Evolutionary conservation across 1,140 invertebrate genomes (phyloP).

Genomic region (Orchesella cincta): DNA sequence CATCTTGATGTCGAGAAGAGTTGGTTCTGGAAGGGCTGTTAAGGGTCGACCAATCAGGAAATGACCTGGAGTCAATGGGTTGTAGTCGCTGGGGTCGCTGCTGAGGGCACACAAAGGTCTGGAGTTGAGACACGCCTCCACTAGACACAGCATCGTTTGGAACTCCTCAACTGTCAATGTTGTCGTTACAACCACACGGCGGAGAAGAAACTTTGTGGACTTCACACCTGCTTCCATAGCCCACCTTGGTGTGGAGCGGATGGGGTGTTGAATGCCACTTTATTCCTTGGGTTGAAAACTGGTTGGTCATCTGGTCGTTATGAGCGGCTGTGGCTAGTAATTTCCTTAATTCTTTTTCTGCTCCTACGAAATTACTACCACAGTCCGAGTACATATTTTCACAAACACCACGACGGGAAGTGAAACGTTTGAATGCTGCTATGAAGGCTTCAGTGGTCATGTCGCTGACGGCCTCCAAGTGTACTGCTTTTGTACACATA

Average conservation of each 20-base stretch:
- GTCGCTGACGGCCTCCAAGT: constrained; percentile 52
- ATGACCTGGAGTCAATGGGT: not conserved
- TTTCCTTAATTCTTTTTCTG: constrained; percentile 45
- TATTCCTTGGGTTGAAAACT: not conserved
- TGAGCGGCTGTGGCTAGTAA: constrained; percentile 43
- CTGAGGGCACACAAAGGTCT: not conserved
- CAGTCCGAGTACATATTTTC: constrained; percentile 53
- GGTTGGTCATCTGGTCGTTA: not conserved
- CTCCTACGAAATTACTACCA: constrained; percentile 56
- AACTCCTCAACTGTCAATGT: not conserved
- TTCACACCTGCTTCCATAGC: not conserved
- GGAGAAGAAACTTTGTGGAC: not conserved
- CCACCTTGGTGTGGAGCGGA: not conserved
- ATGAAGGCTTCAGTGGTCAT: constrained; percentile 50
- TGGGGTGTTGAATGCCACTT: not conserved
- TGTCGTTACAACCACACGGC: not conserved
- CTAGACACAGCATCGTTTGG: not conserved
- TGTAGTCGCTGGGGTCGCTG: not conserved
- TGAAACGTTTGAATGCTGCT: constrained; percentile 48
- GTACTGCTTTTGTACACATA: constrained; percentile 52
- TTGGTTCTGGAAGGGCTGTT: not conserved
- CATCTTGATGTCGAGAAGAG: not conserved
- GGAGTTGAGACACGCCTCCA: not conserved
- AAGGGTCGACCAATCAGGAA: constrained; percentile 13
- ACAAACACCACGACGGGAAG: constrained; percentile 51